Percentiles rank a stretch among this genome's conserved stretches.
phyloP scores from a whole-genome alignment of 2,113 vertebrate genomes.

The Marmota monax region DNA sequence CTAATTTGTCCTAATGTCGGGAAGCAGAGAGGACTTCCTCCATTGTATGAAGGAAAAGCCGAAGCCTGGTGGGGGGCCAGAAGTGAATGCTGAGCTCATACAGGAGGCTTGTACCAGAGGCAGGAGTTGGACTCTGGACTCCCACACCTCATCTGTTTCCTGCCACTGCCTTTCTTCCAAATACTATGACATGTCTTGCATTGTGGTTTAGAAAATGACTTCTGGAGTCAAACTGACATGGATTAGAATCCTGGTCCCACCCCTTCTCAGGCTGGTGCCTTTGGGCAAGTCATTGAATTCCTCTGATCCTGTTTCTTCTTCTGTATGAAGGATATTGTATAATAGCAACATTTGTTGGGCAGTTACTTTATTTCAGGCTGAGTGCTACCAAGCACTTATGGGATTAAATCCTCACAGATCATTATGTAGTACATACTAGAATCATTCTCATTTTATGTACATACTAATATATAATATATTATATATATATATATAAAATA shows the following conservation, averaged over 20 bases:
- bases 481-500: too few relatives aligned
- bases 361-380: not conserved
- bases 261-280: not conserved
- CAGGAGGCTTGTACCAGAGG: not conserved
- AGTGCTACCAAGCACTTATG: not conserved
- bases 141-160: not conserved
- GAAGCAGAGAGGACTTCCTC: not conserved
- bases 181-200: not conserved
- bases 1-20: not conserved
- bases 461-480: not conserved
- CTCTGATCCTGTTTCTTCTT: not conserved
- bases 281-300: not conserved
- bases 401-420: not conserved
- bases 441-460: not conserved
- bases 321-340: not conserved
- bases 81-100: not conserved
- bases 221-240: not conserved
- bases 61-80: not conserved
- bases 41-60: not conserved
- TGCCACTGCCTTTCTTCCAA: not conserved
- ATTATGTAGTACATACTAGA: not conserved
- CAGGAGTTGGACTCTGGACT: not conserved
- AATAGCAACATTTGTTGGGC: not conserved
- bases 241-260: not conserved
- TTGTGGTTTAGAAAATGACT: not conserved